These are phyloP conservation scores for Lordiphosa andalusiaca DNA, from an alignment of 2,888 invertebrate genomes.

Conservation along the genomic window DNA sequence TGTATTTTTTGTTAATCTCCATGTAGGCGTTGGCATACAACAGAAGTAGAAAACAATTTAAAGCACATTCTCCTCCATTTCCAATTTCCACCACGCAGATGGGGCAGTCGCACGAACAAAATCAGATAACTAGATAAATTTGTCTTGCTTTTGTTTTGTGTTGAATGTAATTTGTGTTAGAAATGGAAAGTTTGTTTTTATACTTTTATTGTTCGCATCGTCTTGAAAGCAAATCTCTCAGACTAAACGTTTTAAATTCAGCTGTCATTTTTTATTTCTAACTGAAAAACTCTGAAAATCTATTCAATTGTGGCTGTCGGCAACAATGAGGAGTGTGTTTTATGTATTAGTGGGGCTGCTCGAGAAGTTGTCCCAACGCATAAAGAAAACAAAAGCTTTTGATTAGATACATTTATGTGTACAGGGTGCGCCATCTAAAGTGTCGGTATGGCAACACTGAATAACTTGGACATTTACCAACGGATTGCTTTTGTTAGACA, in stretches of 20 bases:
- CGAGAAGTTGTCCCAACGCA: constrained; percentile 15
- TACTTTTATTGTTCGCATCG: constrained; percentile 49
- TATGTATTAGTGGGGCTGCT: constrained; percentile 8
- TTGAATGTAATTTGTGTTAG: constrained; percentile 53
- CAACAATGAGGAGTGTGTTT: constrained; percentile 8
- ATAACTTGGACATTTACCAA: too few species aligned
- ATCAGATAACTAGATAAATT: constrained; percentile 57
- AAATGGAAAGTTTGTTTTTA: constrained; percentile 60
- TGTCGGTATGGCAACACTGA: too few species aligned
- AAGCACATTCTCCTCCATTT: constrained; percentile 23
- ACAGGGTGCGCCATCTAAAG: too few species aligned
- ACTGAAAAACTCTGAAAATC: constrained; percentile 45
- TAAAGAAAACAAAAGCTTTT: background rate
- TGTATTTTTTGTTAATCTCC: constrained; percentile 2
- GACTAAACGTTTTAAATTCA: constrained; percentile 60
- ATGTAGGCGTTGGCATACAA: constrained; percentile 17
- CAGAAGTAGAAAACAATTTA: constrained; percentile 18
- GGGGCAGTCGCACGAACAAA: constrained; percentile 12
- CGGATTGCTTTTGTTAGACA: too few species aligned
- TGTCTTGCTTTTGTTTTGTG: constrained; percentile 48
- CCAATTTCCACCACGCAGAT: background rate
- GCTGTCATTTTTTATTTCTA: constrained; percentile 45
- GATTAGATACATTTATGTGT: too few species aligned
- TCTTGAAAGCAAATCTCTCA: constrained; percentile 57
- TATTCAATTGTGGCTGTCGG: constrained; percentile 50